phyloP scores from a whole-genome alignment of 2,888 invertebrate species.

The Melanargia galathea region DNA sequence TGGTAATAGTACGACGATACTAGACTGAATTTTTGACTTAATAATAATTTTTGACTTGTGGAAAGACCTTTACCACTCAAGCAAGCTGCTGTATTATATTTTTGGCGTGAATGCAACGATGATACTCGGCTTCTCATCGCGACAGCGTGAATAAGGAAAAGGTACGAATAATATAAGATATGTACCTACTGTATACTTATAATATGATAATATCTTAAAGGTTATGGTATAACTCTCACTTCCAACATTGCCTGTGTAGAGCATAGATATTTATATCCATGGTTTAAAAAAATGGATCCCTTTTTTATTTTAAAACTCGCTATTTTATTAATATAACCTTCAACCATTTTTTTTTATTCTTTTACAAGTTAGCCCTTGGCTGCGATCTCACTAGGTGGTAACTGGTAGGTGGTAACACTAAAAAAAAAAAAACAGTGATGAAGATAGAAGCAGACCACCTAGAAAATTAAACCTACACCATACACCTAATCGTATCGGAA shows the following conservation, averaged over 20 bases:
- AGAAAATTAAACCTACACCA: too few species aligned
- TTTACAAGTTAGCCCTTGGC: too few species aligned
- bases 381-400: too few species aligned
- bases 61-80: conserved; percentile 18
- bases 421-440: too few species aligned
- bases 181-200: not conserved
- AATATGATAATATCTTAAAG: not conserved
- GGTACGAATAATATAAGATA: not conserved
- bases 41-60: conserved; percentile 6
- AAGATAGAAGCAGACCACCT: too few species aligned
- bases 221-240: not conserved
- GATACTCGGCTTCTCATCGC: conserved; percentile 26
- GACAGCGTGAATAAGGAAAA: conserved; percentile 32
- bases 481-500: too few species aligned
- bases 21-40: not conserved
- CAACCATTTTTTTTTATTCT: too few species aligned
- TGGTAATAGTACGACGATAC: not conserved
- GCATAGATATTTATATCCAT: not conserved
- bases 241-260: not conserved
- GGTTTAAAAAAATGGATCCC: too few species aligned
- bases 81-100: conserved; percentile 38
- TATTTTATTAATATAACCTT: too few species aligned
- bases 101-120: conserved; percentile 39
- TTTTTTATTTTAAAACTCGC: too few species aligned
- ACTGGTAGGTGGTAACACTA: too few species aligned